phyloP scores from a whole-genome alignment of 2,113 vertebrate species.

The Microtus ochrogaster region DNA sequence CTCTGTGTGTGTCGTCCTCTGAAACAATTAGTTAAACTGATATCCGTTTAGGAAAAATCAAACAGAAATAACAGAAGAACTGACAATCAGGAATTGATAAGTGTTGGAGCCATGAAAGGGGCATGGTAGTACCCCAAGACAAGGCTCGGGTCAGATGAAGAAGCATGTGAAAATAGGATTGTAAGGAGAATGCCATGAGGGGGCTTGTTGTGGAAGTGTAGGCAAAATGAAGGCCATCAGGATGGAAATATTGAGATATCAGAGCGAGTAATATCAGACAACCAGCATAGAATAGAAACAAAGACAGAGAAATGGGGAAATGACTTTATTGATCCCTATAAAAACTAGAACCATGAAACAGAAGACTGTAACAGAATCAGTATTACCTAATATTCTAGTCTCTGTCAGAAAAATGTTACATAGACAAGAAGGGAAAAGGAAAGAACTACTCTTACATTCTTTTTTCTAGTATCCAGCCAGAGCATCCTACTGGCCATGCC shows the following conservation, averaged over 20 bases:
- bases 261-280: background rate
- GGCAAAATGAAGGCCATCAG: background rate
- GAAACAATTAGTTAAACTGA: background rate
- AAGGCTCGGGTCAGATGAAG: background rate
- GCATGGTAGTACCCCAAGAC: background rate
- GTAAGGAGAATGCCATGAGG: background rate
- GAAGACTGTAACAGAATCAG: background rate
- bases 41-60: background rate
- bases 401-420: background rate
- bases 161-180: background rate
- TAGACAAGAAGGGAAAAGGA: background rate
- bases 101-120: background rate
- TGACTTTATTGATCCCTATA: background rate
- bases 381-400: background rate
- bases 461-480: background rate
- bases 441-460: background rate
- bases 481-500: background rate
- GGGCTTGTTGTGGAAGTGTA: background rate
- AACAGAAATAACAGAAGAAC: conserved; percentile 26
- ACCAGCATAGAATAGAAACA: background rate
- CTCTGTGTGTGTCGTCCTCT: background rate
- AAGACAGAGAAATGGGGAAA: background rate
- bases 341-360: background rate
- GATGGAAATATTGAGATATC: background rate
- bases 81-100: conserved; percentile 36